These are phyloP conservation scores for Drosophila prosaltans DNA, from an alignment of 1,140 invertebrate species.

Conservation along the genomic window DNA sequence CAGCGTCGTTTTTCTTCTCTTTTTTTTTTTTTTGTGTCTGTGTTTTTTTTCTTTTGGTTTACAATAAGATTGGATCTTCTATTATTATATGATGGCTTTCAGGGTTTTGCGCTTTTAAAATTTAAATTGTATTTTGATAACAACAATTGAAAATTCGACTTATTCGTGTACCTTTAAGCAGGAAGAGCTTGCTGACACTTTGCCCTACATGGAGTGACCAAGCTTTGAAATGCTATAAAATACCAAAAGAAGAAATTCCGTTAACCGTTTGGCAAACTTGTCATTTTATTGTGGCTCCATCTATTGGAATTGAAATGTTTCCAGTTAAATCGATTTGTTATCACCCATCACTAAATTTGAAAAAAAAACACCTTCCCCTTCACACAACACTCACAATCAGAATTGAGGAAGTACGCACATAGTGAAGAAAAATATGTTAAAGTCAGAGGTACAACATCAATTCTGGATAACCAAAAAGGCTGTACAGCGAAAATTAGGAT, in stretches of 20 bases:
- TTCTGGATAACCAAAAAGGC: slow-evolving; percentile 99
- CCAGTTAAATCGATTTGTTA: not conserved
- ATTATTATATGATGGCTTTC: not conserved
- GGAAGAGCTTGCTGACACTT: not conserved
- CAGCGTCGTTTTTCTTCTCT: not conserved
- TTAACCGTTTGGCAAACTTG: not conserved
- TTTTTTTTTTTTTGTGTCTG: not conserved
- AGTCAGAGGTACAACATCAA: slow-evolving; percentile 90
- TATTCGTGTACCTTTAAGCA: not conserved
- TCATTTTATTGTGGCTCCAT: not conserved
- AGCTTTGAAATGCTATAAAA: not conserved
- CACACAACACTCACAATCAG: slow-evolving; percentile 9
- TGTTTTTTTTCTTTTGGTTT: not conserved
- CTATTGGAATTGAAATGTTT: not conserved
- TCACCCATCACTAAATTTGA: not conserved
- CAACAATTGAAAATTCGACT: not conserved
- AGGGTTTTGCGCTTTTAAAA: not conserved
- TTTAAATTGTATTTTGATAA: not conserved
- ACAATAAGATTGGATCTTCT: not conserved
- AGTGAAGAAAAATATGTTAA: slow-evolving; percentile 68
- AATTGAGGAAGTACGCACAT: not conserved
- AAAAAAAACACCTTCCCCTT: not conserved
- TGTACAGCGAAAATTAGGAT: slow-evolving; percentile 96
- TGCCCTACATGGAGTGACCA: not conserved
- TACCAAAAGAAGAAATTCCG: not conserved